Conservation (phyloP, 2,888 invertebrate genomes). For the Chirona hameri region DNA sequence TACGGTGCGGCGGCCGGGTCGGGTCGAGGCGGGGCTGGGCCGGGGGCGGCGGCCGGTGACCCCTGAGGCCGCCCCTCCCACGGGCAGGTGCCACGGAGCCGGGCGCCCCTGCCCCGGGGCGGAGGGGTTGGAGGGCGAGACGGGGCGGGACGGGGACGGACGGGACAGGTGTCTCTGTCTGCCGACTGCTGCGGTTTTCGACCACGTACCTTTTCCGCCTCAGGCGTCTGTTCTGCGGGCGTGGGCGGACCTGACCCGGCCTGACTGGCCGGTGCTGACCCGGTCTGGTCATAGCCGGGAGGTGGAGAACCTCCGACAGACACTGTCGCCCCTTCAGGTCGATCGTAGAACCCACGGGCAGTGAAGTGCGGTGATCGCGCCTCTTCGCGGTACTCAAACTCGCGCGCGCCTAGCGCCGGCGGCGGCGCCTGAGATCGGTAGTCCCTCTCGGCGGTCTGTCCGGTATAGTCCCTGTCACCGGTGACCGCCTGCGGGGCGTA, state of each 20-base stretch:
- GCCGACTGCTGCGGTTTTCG: too few species aligned
- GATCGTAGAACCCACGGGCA: neutral
- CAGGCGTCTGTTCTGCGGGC: neutral
- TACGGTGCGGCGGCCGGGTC: neutral
- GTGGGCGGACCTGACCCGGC: constrained; percentile 2
- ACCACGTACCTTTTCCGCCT: neutral
- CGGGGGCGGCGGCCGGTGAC: too few species aligned
- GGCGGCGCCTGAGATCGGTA: neutral
- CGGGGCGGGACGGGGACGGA: too few species aligned
- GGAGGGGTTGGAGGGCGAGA: too few species aligned
- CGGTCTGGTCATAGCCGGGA: neutral
- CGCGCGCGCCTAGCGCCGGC: neutral
- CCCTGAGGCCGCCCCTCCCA: neutral
- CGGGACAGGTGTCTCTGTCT: neutral
- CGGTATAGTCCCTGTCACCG: neutral
- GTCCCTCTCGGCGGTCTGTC: neutral
- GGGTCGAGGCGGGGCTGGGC: too few species aligned
- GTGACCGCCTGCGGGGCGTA: neutral
- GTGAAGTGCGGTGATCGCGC: neutral
- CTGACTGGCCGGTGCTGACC: neutral
- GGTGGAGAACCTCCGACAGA: neutral
- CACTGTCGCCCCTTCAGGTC: neutral
- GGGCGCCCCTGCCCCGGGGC: too few species aligned
- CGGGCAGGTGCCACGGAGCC: neutral
- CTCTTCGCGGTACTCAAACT: neutral